These are phyloP conservation scores for Electrophaes corylata DNA, from an alignment of 2,888 invertebrate genomes.

Conservation along the genomic window DNA sequence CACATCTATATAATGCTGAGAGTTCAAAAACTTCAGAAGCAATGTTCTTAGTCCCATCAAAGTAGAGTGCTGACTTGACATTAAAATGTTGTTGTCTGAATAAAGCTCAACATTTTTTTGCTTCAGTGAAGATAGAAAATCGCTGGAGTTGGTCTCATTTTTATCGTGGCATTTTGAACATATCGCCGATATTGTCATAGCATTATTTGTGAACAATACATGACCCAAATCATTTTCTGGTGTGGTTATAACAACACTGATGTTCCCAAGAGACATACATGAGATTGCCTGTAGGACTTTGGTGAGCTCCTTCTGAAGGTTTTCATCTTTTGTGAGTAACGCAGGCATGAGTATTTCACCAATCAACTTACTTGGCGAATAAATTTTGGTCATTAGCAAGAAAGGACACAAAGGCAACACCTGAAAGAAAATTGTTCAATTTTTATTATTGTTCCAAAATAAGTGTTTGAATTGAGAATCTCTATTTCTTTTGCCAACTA, in stretches of 20 bases:
- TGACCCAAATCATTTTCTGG: conserved; percentile 50
- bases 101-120: conserved; percentile 47
- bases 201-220: conserved; percentile 52
- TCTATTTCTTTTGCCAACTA: too few relatives aligned
- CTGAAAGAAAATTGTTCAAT: conserved; percentile 68
- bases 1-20: conserved; percentile 58
- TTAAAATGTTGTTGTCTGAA: conserved; percentile 48
- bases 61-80: conserved; percentile 51
- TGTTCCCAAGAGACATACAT: conserved; percentile 67
- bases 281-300: conserved; percentile 57
- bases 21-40: conserved; percentile 69
- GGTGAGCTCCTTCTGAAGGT: conserved; percentile 57
- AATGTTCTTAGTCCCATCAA: conserved; percentile 56
- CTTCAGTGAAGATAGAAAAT: conserved; percentile 40
- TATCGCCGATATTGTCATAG: conserved; percentile 51
- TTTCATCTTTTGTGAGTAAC: conserved; percentile 60
- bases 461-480: neutral
- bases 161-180: conserved; percentile 67
- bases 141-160: conserved; percentile 28
- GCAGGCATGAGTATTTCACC: conserved; percentile 73
- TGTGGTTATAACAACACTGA: conserved; percentile 47
- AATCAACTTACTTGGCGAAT: conserved; percentile 68
- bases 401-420: conserved; percentile 63
- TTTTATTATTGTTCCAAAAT: too few relatives aligned
- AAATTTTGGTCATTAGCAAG: conserved; percentile 60